These are phyloP conservation scores for Augochlora pura DNA, from an alignment of 1,140 invertebrate genomes.

Conservation along the genomic window DNA sequence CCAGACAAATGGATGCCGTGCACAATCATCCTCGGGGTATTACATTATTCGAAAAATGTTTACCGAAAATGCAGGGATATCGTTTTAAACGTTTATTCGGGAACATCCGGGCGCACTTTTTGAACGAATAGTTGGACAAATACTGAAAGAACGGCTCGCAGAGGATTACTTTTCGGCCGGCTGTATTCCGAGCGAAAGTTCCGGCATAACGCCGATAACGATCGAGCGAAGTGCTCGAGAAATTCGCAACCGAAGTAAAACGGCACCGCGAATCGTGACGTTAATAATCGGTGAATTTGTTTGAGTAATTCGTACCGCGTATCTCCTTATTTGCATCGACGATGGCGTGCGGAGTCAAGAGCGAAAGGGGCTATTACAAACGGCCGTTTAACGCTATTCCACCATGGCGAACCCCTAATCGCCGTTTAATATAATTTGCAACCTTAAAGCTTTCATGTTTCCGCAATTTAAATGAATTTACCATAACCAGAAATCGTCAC, in stretches of 20 bases:
- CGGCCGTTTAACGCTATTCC: slow-evolving; percentile 47
- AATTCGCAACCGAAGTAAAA: not conserved
- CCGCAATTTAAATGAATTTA: slow-evolving; percentile 60
- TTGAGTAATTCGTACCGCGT: slow-evolving; percentile 31
- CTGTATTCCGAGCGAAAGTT: not conserved
- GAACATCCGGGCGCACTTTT: not conserved
- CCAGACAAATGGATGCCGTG: no score
- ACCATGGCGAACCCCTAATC: slow-evolving; percentile 41
- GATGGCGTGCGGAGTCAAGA: slow-evolving; percentile 8
- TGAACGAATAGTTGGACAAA: slow-evolving; percentile 1
- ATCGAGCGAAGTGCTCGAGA: slow-evolving; percentile 7
- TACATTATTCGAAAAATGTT: no score
- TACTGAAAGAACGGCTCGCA: not conserved
- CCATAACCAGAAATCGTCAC: slow-evolving; percentile 31
- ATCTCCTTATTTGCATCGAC: slow-evolving; percentile 34
- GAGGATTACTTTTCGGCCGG: slow-evolving; percentile 9
- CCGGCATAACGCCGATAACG: slow-evolving; percentile 6
- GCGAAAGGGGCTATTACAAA: slow-evolving; percentile 6
- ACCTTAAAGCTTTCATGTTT: slow-evolving; percentile 53
- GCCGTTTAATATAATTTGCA: slow-evolving; percentile 54
- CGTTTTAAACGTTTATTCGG: not conserved
- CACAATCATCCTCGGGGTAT: no score
- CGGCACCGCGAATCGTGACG: not conserved
- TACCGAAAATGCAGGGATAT: not conserved
- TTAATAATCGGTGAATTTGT: slow-evolving; percentile 25